Base-by-base conservation (phyloP, 1,140 invertebrate genomes). In the Lordiphosa collinella region DNA sequence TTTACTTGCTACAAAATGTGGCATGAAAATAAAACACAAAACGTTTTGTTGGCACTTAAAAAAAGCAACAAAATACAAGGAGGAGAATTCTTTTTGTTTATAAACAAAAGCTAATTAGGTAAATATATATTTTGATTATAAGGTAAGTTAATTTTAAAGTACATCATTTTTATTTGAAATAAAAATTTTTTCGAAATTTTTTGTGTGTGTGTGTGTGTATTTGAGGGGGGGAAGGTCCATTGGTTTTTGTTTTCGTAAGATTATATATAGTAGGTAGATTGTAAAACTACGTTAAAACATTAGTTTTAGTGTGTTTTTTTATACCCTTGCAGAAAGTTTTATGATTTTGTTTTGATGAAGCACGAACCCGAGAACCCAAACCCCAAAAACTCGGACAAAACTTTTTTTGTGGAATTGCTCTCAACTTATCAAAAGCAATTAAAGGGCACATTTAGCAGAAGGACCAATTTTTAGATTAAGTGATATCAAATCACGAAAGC, bases 111-210 rank as follows among this genome's bases (percentile, higher is more conserved):
- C 38, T 61, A 59, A 50, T 58, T 44, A 36, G 12, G 47, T 54
- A 64, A 36, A 32, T 46, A 52, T 46, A 59, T 46, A 31, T 60
- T 67, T 75, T 69, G 43, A 62, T 62, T 75, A 53, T 55, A 66
- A 55, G 38, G 34, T 70, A 61, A 55, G 56, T 64, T 29, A 29
- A 8, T 65, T 62, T 66, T 44, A 60, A 62, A 58, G 43, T 79
- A 41, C 44, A 34, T 51, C 44, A 68, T 76, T 84, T 72, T 84
- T 68, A 84, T 84, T 68, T 68, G 0, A 75, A 80, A 80, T 82
- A 71, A 66, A 82, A 75, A 82, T 50, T 35, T 50, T 35, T 47
- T 47, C 6, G 22, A 40, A 41, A 10, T 49, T 9, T 48, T 37
- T 13, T 51, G 50, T 57, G 12, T 62, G 37, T 62, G 49, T 47